These are phyloP conservation scores for Bettongia penicillata DNA, from an alignment of 2,113 vertebrate species.

Conservation along the genomic window DNA sequence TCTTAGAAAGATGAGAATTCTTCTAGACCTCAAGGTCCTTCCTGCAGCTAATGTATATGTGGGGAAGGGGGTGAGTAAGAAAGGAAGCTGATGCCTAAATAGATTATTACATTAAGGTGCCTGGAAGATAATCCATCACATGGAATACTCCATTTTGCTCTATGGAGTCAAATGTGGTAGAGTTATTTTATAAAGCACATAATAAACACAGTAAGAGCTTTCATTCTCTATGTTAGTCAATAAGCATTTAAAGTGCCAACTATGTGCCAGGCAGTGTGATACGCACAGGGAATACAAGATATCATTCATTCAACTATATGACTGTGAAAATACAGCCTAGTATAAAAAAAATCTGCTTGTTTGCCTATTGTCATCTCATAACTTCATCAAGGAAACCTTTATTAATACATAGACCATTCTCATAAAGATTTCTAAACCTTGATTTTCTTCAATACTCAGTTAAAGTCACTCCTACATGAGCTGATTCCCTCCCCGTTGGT, in stretches of 20 bases:
- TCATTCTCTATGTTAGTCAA: neutral
- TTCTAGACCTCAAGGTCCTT: neutral
- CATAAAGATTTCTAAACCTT: neutral
- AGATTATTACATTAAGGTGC: neutral
- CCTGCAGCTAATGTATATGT: neutral
- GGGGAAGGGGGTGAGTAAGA: neutral
- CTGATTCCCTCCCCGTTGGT: neutral
- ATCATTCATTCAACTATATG: neutral
- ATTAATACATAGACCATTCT: neutral
- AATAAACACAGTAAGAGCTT: neutral
- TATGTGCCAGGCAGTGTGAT: neutral
- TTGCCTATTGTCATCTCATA: neutral
- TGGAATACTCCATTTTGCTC: neutral
- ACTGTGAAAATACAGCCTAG: neutral
- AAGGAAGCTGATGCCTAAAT: neutral
- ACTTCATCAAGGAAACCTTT: neutral
- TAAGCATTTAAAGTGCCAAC: neutral
- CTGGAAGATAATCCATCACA: neutral
- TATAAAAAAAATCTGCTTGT: neutral
- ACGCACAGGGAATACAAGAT: no score
- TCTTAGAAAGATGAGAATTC: neutral
- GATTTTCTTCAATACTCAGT: neutral
- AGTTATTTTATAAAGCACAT: neutral
- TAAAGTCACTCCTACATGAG: neutral
- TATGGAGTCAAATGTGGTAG: neutral